Evolutionary conservation across 2,797 vertebrate genomes (phyloP), one percentile per base, ranked within the genome.

Genomic region (Enteromius argenteus): DNA sequence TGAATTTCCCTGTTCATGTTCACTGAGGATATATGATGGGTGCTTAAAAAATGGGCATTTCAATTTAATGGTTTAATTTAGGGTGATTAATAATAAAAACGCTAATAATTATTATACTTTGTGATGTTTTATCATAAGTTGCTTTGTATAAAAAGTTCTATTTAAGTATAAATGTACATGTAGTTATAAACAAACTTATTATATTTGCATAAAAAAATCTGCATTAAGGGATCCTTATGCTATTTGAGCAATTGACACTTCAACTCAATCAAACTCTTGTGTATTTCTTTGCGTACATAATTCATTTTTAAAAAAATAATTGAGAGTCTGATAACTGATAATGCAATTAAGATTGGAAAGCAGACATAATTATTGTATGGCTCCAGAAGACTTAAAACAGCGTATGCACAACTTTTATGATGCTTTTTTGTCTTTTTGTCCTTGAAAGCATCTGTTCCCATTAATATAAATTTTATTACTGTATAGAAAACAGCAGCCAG

Each of bases 401-500:
- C 4, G 0, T 30, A 62, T 30, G 13, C 30, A 62, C 27, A 30
- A 30, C 13, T 62, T 62, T 62, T 30, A 62, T 30, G 13, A 27
- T 30, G 60, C 58, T 62, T 30, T 62, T 62, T 30, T 62, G 23
- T 62, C 13, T 13, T 62, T 30, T 30, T 64, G 27, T 27, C 15
- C 23, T 32, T 64, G 27, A 32, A 32, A 64, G 27, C 60, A 64
- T 62, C 58, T 14, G 6, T 62, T 62, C 23, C 23, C 5, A 62
- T 30, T 62, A 13, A 62, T 62, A 0, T 7, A 15, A 30, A 37
- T 42, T n/a, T 39, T 53, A 58, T 79, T 27, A n/a, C 21, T 79
- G 60, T 35, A 46, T 21, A 66, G 76, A 49, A 66, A 62, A 44
- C 64, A 78, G 23, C 75, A 78, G 23, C 37, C 17, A 11, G 60